These are phyloP conservation scores for Sciurus niger DNA, from an alignment of 2,113 vertebrate genomes.

Conservation along the genomic window DNA sequence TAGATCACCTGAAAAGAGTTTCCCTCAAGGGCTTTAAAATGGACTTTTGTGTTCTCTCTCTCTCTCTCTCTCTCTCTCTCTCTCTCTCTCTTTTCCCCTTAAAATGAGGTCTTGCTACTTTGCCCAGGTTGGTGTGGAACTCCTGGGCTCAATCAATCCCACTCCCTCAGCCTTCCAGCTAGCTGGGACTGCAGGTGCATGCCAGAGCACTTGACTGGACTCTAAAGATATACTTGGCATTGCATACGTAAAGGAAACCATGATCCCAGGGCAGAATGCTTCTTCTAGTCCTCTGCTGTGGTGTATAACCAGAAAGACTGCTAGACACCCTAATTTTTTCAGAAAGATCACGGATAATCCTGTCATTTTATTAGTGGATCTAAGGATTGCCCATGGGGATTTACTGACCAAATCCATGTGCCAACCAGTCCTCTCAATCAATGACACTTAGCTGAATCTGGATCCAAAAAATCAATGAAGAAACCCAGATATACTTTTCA, in stretches of 20 bases:
- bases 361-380: conserved; percentile 34
- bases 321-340: background rate
- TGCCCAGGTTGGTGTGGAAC: background rate
- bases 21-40: background rate
- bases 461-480: background rate
- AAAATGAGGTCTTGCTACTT: background rate
- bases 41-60: background rate
- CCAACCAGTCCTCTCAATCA: background rate
- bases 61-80: background rate
- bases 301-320: background rate
- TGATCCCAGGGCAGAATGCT: background rate
- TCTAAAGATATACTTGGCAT: conserved; percentile 30
- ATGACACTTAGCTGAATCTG: background rate
- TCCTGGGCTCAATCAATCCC: background rate
- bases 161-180: background rate
- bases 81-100: no score
- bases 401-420: background rate
- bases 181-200: background rate
- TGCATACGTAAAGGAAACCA: conserved; percentile 19
- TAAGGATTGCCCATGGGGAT: background rate
- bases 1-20: background rate
- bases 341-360: background rate
- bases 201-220: background rate
- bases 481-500: background rate
- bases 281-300: background rate